A percentile compares a stretch with the other conserved stretches of the same genome.
phyloP scores from a whole-genome alignment of 2,888 invertebrate species.

The Ellobium chinense region DNA sequence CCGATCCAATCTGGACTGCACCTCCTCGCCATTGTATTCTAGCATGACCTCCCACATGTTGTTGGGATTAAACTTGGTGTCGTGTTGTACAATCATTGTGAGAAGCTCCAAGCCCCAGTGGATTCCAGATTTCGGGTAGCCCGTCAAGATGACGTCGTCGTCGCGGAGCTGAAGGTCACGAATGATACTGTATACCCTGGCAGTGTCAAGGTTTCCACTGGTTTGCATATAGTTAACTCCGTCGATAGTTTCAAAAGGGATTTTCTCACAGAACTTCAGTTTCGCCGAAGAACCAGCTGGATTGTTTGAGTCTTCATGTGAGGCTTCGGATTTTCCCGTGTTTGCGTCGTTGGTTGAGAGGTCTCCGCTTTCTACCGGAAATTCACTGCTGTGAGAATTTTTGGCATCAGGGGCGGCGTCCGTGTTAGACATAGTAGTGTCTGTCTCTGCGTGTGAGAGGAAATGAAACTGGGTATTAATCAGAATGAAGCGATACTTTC shows the following conservation, averaged over 20 bases:
- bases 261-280: not conserved
- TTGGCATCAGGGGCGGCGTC: no score
- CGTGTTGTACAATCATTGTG: not conserved
- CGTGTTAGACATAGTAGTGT: no score
- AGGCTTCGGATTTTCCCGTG: no score
- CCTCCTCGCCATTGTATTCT: not conserved
- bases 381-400: no score
- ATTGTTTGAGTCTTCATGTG: no score
- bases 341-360: no score
- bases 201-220: not conserved
- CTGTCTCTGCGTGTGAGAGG: no score
- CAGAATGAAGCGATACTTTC: no score
- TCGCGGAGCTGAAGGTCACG: not conserved
- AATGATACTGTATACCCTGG: not conserved
- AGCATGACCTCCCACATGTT: not conserved
- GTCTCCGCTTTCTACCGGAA: no score
- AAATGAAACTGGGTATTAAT: no score
- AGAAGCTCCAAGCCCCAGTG: conserved; percentile 11
- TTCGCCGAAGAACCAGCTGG: no score
- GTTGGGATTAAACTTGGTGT: not conserved
- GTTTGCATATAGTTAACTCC: conserved; percentile 10
- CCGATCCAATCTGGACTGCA: not conserved
- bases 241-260: conserved; percentile 11
- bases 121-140: conserved; percentile 16
- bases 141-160: conserved; percentile 9